Conservation (phyloP, 2,888 invertebrate species). For the Sinotaia quadrata region DNA sequence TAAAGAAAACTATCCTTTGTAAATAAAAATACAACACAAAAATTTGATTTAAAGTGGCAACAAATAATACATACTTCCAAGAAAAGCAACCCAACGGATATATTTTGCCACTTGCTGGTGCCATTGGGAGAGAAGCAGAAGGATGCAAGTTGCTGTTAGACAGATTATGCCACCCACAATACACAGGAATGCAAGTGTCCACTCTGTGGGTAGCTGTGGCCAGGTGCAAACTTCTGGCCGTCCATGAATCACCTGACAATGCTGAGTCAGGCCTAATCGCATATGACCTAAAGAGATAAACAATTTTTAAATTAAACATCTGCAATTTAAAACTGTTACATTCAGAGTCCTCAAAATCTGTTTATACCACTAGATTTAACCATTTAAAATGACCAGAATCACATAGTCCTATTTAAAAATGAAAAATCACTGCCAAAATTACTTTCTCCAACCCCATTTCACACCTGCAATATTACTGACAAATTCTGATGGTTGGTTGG, state of each 20-base stretch:
- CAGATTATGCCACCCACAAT: conserved; percentile 57
- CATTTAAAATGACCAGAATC: neutral
- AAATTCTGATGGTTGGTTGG: too few species aligned
- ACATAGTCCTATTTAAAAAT: neutral
- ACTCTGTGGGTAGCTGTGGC: conserved; percentile 51
- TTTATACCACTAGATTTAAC: too few species aligned
- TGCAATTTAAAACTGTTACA: too few species aligned
- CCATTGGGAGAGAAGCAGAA: conserved; percentile 57
- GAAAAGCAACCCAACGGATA: conserved; percentile 59
- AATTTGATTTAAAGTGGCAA: neutral
- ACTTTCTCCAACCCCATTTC: too few species aligned
- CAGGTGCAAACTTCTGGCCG: conserved; percentile 52
- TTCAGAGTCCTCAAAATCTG: too few species aligned
- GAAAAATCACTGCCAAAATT: too few species aligned
- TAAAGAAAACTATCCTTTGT: too few species aligned
- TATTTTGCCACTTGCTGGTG: conserved; percentile 51
- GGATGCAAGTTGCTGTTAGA: conserved; percentile 50
- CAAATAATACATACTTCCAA: conserved; percentile 51
- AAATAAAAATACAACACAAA: neutral
- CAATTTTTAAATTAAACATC: too few species aligned
- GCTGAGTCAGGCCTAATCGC: conserved; percentile 54
- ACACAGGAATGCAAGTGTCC: conserved; percentile 55
- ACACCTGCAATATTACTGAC: too few species aligned
- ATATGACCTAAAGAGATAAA: conserved; percentile 49
- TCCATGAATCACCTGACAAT: conserved; percentile 55